Evolutionary conservation across 2,888 invertebrate genomes (phyloP), one percentile per base, ranked within the genome.

Genomic region (Meliscaeva auricollis): DNA sequence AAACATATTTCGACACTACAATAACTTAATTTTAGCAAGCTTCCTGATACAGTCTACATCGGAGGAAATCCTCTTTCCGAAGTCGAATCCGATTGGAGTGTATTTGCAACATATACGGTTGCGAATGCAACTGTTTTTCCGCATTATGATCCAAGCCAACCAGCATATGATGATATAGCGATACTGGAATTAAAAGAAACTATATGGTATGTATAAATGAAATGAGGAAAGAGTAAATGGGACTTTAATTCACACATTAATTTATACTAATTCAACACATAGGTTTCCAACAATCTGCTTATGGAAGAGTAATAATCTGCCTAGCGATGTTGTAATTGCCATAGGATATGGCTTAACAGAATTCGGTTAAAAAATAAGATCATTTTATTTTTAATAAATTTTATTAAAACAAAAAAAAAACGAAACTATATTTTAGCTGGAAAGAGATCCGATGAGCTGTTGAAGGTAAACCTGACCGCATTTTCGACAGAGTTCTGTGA

Each of bases 81-180:
- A 7, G 4, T 15, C 1, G 1, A 13, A 9, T 13, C 9, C 26
- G 4, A 26, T 4, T 3, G 2, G 26, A 26, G 26, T 26, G 26
- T 26, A 4, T 26, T 26, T 4, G 2, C 26, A 26, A 26, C 26
- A 26, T 26, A 26, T 26, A 6, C 41, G 0, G 64, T 64, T 0
- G 32, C 26, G 2, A 54, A 62, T 32, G 50, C 3, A 8, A 38
- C 15, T 1, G 13, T 64, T 4, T 72, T 56, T 56, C 83, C 83
- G 0, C 9, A 62, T 13, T 83, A 83, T 20, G 13, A 22, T 11
- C 9, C n/a, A 15, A 54, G 9, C 11, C 56, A 38, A 3, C 26
- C 26, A 54, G 62, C 66, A 3, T 83, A 83, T 15, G 17, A 77
- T 32, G 83, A 83, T 17, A 77, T 83, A 13, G 76, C 83, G 8